Evolutionary conservation across 1,140 invertebrate genomes (phyloP), one percentile per base, ranked within the genome.

Genomic region (Cyclina sinensis): DNA sequence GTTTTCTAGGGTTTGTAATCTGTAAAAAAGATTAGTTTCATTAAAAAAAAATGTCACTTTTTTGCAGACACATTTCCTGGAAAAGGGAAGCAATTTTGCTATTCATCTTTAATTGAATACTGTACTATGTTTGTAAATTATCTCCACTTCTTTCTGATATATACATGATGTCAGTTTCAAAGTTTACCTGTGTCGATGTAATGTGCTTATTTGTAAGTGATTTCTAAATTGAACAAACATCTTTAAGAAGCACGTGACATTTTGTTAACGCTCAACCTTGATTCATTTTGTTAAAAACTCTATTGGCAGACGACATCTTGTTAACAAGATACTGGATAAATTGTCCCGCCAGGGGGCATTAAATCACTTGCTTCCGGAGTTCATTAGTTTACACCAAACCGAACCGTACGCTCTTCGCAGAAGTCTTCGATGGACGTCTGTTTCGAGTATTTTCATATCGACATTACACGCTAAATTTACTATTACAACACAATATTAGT

Each of bases 401-500:
- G 1, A 35, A 59, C 78, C 78, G 59, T 80, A 80, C 51, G 78
- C 54, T 80, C 14, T 46, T 54, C 4, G 54, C 14, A 39, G 16
- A 16, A 48, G 78, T 18, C 37, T 70, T 70, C 35, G 65, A 27
- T 11, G 32, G 24, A 37, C 65, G 65, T 39, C 65, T 37, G 65
- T 32, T 27, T n/a, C 7, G 16, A 0, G 7, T 80, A 27, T 54
- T 80, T 80, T 48, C 65, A 46, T 51, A 65, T 43, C 65, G 65
- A 30, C 62, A 70, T 68, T 83, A 83, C 59, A 48, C 81, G 81
- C 81, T 65, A 83, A 83, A 70, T 83, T 68, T 83, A 70, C 74
- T 78, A 54, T 78, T 51, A 78, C 48, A 51, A 78, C 46, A 78
- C 35, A 51, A 48, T 51, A 78, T 18, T 48, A 54, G 74, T 51